Evolutionary conservation across 2,888 invertebrate species (phyloP).

Genomic region (Drosophila fungiperda): DNA sequence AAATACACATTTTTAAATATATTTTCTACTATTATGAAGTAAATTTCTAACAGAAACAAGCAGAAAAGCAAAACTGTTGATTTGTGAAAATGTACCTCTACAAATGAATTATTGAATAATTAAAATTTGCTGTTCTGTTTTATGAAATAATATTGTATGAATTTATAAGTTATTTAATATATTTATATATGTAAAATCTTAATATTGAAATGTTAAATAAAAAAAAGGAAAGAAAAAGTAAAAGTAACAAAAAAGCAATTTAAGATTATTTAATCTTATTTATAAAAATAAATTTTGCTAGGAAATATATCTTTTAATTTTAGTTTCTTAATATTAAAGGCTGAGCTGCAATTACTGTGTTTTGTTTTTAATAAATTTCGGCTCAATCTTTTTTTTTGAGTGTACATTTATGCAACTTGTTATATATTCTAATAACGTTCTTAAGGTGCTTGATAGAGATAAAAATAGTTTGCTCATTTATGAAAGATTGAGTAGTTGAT

Average conservation of each 20-base stretch:
- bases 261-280: background rate
- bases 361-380: background rate
- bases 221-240: background rate
- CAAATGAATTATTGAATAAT: background rate
- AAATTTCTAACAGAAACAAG: no score
- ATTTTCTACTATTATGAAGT: background rate
- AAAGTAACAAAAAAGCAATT: background rate
- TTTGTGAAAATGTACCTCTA: background rate
- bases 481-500: background rate
- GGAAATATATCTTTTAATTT: background rate
- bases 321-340: background rate
- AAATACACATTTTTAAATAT: background rate
- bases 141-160: background rate
- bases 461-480: background rate
- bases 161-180: background rate
- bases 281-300: background rate
- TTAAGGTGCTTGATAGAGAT: background rate
- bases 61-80: background rate
- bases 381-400: background rate
- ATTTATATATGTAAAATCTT: background rate
- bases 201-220: background rate
- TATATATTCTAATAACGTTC: background rate
- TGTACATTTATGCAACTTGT: background rate
- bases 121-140: background rate
- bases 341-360: background rate